Evolutionary conservation across 2,113 vertebrate genomes (phyloP).

Genomic region (Gyps fulvus): DNA sequence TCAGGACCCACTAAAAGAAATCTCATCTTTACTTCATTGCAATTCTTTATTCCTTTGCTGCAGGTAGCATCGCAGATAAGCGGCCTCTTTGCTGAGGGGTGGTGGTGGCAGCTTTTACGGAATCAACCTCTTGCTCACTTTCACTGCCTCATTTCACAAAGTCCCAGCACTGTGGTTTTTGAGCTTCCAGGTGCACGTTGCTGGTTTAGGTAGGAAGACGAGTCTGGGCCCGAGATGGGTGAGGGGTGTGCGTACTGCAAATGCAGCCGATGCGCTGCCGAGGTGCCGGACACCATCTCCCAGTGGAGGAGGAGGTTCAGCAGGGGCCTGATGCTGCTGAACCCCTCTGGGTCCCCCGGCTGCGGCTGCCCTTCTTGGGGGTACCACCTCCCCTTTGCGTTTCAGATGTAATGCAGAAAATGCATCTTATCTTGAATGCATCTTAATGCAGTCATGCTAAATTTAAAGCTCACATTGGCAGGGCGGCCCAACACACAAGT

Average conservation of each 20-base stretch:
- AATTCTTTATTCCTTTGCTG: background rate
- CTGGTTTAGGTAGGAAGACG: background rate
- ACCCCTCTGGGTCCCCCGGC: background rate
- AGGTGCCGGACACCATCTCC: background rate
- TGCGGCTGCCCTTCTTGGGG: background rate
- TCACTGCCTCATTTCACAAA: background rate
- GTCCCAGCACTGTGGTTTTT: background rate
- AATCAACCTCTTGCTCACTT: background rate
- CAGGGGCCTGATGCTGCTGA: background rate
- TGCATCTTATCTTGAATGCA: rapidly evolving
- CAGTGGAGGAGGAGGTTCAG: background rate
- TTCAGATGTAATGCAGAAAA: background rate
- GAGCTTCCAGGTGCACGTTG: background rate
- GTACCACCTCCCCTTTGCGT: rapidly evolving
- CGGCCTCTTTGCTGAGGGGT: background rate
- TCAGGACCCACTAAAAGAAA: background rate
- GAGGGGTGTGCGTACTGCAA: background rate
- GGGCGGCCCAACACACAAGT: rapidly evolving
- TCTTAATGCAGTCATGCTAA: background rate
- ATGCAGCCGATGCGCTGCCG: background rate
- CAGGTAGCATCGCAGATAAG: background rate
- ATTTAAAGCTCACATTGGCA: background rate
- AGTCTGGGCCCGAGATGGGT: background rate
- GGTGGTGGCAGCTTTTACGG: background rate
- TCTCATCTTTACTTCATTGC: background rate